phyloP scores from a whole-genome alignment of 2,888 invertebrate genomes.

The Chorisops tibialis region DNA sequence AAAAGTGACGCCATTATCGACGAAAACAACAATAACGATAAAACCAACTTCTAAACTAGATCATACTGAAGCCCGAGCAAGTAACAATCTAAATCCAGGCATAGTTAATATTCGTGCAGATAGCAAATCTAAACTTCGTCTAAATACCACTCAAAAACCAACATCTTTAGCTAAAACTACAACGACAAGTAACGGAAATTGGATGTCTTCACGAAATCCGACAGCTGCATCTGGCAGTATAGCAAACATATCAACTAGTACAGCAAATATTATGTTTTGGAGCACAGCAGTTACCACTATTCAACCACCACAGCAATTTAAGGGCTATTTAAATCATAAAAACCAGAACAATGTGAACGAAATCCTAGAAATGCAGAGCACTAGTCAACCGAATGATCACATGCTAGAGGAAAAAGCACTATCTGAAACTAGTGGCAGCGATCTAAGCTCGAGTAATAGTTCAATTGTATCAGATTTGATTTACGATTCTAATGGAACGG shows the following conservation, averaged over 20 bases:
- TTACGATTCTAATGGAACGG: constrained; percentile 49
- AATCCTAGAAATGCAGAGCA: constrained; percentile 25
- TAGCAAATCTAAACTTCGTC: neutral
- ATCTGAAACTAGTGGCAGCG: neutral
- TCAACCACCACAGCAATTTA: constrained; percentile 27
- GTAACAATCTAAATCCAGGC: constrained; percentile 6
- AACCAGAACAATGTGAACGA: constrained; percentile 9
- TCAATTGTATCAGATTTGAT: constrained; percentile 40
- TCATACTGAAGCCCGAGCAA: constrained; percentile 8
- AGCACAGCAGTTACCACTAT: constrained; percentile 26
- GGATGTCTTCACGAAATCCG: neutral
- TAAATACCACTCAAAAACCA: constrained; percentile 7
- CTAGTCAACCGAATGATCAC: constrained; percentile 19
- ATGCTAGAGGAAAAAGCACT: neutral
- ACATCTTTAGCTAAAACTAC: neutral
- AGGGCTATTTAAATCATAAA: neutral
- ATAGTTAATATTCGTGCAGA: neutral
- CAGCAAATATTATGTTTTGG: constrained; percentile 4
- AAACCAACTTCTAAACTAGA: neutral
- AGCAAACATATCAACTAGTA: neutral
- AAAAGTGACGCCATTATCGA: constrained; percentile 30
- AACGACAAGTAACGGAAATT: neutral
- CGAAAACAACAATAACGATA: neutral
- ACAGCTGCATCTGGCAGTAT: neutral
- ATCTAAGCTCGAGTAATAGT: constrained; percentile 15